Conservation (phyloP, 2,113 vertebrate species). For the Nothoprocta perdicaria region DNA sequence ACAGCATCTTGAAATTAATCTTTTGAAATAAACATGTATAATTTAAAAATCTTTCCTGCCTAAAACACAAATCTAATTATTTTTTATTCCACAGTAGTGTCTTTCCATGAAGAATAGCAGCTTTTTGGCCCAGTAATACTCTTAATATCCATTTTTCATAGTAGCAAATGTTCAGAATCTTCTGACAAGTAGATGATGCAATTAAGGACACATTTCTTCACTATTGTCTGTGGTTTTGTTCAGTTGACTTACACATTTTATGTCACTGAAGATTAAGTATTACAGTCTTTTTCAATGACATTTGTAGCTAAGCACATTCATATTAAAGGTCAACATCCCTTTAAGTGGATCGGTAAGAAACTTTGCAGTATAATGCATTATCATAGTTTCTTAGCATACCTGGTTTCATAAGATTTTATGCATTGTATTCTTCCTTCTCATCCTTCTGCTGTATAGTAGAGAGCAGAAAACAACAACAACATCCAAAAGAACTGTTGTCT, state of each 20-base stretch:
- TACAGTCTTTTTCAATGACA: conserved; percentile 37
- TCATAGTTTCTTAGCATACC: neutral
- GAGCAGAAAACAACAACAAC: neutral
- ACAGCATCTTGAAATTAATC: conserved; percentile 10
- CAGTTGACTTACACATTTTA: conserved; percentile 18
- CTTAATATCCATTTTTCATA: conserved; percentile 37
- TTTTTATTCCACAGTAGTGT: conserved; percentile 34
- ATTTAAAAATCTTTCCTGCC: conserved; percentile 13
- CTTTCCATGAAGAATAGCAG: conserved; percentile 9
- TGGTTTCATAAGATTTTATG: neutral
- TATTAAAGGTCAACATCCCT: conserved; percentile 55
- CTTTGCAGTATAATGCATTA: neutral
- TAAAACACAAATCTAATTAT: conserved; percentile 18
- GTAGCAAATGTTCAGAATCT: neutral
- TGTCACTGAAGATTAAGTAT: conserved; percentile 44
- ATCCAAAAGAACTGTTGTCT: neutral
- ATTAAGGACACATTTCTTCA: conserved; percentile 37
- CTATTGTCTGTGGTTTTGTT: neutral
- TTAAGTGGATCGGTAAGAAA: conserved; percentile 52
- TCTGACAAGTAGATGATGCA: conserved; percentile 26
- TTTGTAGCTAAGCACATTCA: conserved; percentile 50
- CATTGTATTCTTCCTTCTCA: neutral
- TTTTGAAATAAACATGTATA: conserved; percentile 33
- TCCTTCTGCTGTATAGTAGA: neutral
- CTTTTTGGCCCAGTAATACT: neutral